Percentiles rank a stretch among this genome's conserved stretches.
These are phyloP conservation scores for Calephelis virginiensis DNA, from an alignment of 1,140 invertebrate species.

Conservation along the genomic window DNA sequence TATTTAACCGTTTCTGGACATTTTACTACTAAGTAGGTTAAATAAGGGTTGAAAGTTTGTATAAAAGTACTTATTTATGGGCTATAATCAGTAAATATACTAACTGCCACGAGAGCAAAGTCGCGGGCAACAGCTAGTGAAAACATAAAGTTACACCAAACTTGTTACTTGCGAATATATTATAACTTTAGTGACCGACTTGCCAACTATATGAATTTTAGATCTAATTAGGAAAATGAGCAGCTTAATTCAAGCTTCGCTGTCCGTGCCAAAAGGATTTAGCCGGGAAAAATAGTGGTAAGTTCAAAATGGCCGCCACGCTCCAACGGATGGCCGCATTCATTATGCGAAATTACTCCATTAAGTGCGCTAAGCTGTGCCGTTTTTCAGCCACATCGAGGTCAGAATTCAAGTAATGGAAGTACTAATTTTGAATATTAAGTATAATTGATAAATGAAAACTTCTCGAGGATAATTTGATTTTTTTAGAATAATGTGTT, in stretches of 20 bases:
- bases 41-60: too few species aligned
- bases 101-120: too few species aligned
- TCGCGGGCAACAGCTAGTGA: too few species aligned
- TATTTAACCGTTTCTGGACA: too few species aligned
- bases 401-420: constrained; percentile 21
- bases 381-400: constrained; percentile 36
- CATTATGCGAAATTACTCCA: constrained; percentile 55
- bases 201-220: constrained; percentile 10
- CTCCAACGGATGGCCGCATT: constrained; percentile 41
- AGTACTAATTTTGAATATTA: background rate
- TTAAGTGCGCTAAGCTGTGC: constrained; percentile 51
- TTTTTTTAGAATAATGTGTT: too few species aligned
- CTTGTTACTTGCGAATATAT: background rate
- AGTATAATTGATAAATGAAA: background rate
- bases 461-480: background rate
- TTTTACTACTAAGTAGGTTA: too few species aligned
- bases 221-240: constrained; percentile 15
- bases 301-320: constrained; percentile 34
- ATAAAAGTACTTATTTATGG: too few species aligned
- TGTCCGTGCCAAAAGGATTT: constrained; percentile 22
- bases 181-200: background rate
- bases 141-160: background rate
- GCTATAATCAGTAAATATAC: too few species aligned
- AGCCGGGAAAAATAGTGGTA: constrained; percentile 25
- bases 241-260: constrained; percentile 7